Base-by-base conservation (phyloP, 2,113 vertebrate species). In the Sinosuthora webbiana region DNA sequence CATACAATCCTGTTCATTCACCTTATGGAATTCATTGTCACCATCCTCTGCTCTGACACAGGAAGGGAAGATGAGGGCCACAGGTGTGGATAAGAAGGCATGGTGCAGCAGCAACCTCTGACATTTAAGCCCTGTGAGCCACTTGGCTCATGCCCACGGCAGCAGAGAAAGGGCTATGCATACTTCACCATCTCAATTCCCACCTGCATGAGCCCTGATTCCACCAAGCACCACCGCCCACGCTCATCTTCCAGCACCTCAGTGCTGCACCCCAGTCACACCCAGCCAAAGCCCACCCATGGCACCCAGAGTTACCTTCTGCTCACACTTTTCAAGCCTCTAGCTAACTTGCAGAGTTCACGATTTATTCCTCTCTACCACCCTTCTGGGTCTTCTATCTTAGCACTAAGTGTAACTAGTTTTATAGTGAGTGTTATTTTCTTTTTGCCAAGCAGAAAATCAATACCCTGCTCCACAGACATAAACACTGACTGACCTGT, bases 21-120 rank as follows among this genome's bases (percentile, higher is more conserved):
- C 93, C 93, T 97, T 86, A 92, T 24, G 64, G 92, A 88, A 94
- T 67, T 57, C 42, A 70, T 73, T 90, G 87, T 85, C 87, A 60
- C 82, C 63, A 88, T 47, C 60, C 71, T 53, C 25, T 15, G n/a
- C 55, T 33, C 41, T 44, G 44, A 39, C 4, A 7, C 1, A 3
- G 4, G 6, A 83, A 55, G n/a, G 47, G 10, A 70, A 37, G 44
- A 70, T 25, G 22, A 20, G 41, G 5, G 28, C 39, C 79, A 52
- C 90, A 95, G 84, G 80, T 90, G 88, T 77, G 73, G 44, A 1
- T 13, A 31, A 37, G 47, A 59, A 0, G 19, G 42, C 33, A 31
- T 0, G 3, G 4, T 11, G 23, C 59, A 81, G 83, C 70, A 80
- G 57, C 35, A 42, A 55, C 28, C 53, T 24, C 71, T 10, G 17